phyloP scores from a whole-genome alignment of 1,140 invertebrate species.

The Hypothenemus hampei region DNA sequence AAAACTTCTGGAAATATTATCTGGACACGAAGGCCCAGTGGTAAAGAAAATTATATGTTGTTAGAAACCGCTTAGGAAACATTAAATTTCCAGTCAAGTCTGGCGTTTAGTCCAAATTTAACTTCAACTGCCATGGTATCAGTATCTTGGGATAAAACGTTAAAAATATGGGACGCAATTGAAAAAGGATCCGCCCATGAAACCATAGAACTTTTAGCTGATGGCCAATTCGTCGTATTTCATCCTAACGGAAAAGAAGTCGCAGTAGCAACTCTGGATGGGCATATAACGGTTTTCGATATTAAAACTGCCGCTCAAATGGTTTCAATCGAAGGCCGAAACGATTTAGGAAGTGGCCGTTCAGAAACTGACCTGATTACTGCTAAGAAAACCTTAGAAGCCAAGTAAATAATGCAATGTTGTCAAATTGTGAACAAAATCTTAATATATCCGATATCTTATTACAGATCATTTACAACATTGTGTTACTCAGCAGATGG shows the following conservation, averaged over 20 bases:
- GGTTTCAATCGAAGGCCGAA: conserved; percentile 77
- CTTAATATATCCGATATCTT: too few relatives aligned
- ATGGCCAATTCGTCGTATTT: conserved; percentile 80
- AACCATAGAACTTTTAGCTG: conserved; percentile 70
- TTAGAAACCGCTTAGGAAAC: neutral
- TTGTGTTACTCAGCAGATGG: conserved; percentile 93
- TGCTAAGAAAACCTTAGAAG: conserved; percentile 75
- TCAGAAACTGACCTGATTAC: conserved; percentile 82
- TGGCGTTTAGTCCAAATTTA: conserved; percentile 74
- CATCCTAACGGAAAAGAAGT: conserved; percentile 87
- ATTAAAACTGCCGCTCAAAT: conserved; percentile 64
- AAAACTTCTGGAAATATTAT: conserved; percentile 81
- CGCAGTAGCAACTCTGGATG: conserved; percentile 86
- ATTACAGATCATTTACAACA: conserved; percentile 80
- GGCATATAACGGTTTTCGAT: conserved; percentile 83
- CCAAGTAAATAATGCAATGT: conserved; percentile 86
- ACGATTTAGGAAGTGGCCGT: conserved; percentile 80
- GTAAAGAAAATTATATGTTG: conserved; percentile 46
- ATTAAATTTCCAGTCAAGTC: conserved; percentile 31
- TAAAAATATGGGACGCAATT: conserved; percentile 87
- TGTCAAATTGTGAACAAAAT: too few relatives aligned
- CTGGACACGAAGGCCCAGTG: conserved; percentile 90
- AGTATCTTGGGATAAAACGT: conserved; percentile 90
- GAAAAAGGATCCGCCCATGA: conserved; percentile 79
- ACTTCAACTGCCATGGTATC: conserved; percentile 74